Evolutionary conservation across 2,113 vertebrate genomes (phyloP).

Genomic region (Fregetta grallaria): DNA sequence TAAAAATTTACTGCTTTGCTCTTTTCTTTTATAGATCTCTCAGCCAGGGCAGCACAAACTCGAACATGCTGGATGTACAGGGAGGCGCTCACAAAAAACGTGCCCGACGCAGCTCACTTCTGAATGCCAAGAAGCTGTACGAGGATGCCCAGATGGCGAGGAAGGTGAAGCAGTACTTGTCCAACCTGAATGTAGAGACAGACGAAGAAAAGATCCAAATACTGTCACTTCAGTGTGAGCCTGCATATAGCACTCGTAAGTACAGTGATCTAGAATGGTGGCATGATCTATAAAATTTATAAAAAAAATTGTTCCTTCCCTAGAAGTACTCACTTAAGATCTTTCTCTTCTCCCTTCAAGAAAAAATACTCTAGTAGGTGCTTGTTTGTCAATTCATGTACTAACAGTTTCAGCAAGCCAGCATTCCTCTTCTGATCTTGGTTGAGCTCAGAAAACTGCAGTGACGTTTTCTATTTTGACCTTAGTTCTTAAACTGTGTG

Average conservation of each 20-base stretch:
- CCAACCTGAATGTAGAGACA: constrained; percentile 87
- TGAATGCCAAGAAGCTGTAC: constrained; percentile 96
- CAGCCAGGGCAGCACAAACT: constrained; percentile 97
- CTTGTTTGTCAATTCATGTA: background rate
- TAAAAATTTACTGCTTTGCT: background rate
- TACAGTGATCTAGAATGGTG: background rate
- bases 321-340: background rate
- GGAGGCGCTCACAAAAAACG: constrained; percentile 91
- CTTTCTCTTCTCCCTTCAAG: background rate
- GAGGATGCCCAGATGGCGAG: constrained; percentile 97
- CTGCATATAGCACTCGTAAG: constrained; percentile 92
- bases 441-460: background rate
- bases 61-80: constrained; percentile 94
- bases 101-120: constrained; percentile 89
- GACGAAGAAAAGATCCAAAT: constrained; percentile 93
- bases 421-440: background rate
- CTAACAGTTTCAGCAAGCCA: background rate
- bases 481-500: background rate
- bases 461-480: background rate
- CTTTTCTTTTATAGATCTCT: constrained; percentile 81
- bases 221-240: constrained; percentile 92
- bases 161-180: constrained; percentile 96
- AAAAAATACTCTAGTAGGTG: background rate
- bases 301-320: background rate
- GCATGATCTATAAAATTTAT: background rate